Conservation (phyloP, 2,888 invertebrate genomes). For the Philonicus albiceps region DNA sequence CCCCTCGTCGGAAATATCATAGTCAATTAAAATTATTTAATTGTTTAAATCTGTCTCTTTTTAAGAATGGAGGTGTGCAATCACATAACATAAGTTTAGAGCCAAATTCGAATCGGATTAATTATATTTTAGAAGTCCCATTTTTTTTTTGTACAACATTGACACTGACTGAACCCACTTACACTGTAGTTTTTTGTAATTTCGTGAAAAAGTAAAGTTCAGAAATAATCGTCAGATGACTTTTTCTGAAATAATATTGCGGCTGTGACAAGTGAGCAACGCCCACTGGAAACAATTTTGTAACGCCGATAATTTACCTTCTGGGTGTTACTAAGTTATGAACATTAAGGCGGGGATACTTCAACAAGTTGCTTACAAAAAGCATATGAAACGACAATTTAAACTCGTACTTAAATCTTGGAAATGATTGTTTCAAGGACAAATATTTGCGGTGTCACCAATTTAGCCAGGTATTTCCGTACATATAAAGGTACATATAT, state of each 20-base stretch:
- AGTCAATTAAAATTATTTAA: not conserved
- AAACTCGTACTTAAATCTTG: not conserved
- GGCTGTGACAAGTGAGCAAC: not conserved
- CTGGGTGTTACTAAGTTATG: not conserved
- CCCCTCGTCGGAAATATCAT: not conserved
- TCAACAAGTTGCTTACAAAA: not conserved
- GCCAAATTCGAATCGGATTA: not conserved
- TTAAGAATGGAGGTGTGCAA: not conserved
- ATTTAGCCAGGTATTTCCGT: not conserved
- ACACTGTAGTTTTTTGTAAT: not conserved
- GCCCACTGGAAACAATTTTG: not conserved
- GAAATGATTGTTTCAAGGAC: not conserved
- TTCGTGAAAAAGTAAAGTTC: not conserved
- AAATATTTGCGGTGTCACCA: not conserved
- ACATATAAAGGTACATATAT: not conserved
- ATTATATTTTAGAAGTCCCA: not conserved
- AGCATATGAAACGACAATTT: not conserved
- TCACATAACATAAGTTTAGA: not conserved
- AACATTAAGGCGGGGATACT: not conserved
- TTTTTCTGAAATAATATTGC: not conserved
- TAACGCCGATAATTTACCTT: not conserved
- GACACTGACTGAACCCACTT: not conserved
- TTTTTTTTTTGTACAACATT: not conserved
- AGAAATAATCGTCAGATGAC: not conserved
- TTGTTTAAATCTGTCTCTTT: not conserved